phyloP scores from a whole-genome alignment of 2,888 invertebrate genomes.

The Coenonympha glycerion region DNA sequence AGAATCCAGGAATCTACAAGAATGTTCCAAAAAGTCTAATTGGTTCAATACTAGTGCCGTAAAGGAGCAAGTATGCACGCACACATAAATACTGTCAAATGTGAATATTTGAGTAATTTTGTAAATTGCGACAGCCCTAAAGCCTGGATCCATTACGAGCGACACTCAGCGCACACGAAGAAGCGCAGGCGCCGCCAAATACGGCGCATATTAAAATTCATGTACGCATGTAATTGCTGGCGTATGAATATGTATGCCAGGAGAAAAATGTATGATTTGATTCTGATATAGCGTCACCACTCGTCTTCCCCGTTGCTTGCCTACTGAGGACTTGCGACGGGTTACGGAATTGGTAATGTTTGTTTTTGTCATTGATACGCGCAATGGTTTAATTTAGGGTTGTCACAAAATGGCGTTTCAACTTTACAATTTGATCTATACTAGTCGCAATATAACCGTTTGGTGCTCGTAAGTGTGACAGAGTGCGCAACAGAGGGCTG shows the following conservation, averaged over 20 bases:
- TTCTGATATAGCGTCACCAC: slow-evolving; percentile 5
- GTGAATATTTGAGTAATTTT: no score
- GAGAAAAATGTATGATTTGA: slow-evolving; percentile 49
- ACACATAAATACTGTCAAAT: no score
- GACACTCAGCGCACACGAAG: neutral
- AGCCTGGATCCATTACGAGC: slow-evolving; percentile 1
- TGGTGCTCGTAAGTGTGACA: no score
- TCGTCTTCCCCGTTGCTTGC: neutral
- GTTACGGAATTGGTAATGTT: slow-evolving; percentile 7
- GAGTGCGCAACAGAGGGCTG: neutral
- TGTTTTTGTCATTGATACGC: slow-evolving; percentile 6
- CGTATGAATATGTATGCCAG: slow-evolving; percentile 57
- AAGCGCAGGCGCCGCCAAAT: slow-evolving; percentile 31
- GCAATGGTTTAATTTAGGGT: neutral
- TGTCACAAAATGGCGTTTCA: neutral
- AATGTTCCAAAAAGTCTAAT: no score
- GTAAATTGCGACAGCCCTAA: slow-evolving; percentile 1
- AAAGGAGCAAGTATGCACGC: no score
- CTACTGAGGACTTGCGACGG: neutral
- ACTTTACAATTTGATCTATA: no score
- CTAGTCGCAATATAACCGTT: no score
- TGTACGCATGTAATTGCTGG: no score
- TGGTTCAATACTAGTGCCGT: no score
- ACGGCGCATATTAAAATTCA: slow-evolving; percentile 54
- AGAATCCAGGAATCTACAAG: no score